Conservation (phyloP, 2,113 vertebrate genomes). For the Laticauda colubrina region DNA sequence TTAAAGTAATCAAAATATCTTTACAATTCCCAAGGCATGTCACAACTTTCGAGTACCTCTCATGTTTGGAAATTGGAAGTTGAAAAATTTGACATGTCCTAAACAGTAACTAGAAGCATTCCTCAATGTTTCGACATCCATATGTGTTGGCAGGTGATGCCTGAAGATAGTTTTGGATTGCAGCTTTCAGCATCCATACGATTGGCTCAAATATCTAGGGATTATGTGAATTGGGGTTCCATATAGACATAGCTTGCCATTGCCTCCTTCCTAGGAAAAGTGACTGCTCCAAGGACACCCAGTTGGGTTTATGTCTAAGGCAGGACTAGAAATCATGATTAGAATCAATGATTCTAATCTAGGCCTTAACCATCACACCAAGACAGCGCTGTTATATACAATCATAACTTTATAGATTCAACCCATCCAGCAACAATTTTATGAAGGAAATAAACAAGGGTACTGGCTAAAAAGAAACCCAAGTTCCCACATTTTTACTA, state of each 20-base stretch:
- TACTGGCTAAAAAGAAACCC: neutral
- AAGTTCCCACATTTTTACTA: neutral
- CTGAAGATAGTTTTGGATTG: neutral
- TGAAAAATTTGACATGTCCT: too few relatives aligned
- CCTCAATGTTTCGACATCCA: neutral
- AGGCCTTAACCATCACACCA: neutral
- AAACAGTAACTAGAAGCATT: neutral
- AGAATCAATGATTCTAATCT: neutral
- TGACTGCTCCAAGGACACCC: neutral
- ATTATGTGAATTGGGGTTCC: neutral
- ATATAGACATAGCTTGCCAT: neutral
- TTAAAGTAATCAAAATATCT: too few relatives aligned
- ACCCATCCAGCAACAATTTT: neutral
- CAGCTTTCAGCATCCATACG: neutral
- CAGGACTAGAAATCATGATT: neutral
- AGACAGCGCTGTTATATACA: neutral
- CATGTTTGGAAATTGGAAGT: too few relatives aligned
- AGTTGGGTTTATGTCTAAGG: neutral
- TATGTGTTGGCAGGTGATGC: neutral
- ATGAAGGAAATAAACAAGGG: accelerated
- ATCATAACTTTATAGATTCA: neutral
- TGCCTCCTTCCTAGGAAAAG: too few relatives aligned
- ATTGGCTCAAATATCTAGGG: neutral
- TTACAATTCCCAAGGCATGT: too few relatives aligned
- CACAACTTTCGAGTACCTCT: too few relatives aligned